phyloP scores from a whole-genome alignment of 1,140 invertebrate species.

The Bactericera cockerelli region DNA sequence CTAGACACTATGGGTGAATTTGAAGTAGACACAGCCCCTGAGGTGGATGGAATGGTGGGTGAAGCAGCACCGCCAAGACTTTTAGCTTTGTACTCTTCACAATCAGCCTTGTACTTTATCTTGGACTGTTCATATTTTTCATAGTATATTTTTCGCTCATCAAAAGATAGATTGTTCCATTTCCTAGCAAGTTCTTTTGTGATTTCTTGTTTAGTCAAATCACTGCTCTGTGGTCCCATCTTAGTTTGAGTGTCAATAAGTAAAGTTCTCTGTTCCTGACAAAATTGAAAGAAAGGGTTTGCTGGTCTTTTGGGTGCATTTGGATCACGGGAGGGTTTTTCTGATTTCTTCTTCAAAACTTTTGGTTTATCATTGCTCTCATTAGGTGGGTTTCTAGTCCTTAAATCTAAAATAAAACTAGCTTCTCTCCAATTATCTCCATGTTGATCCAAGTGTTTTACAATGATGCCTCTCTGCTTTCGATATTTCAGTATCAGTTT shows the following conservation, averaged over 20 bases:
- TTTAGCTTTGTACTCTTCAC: conserved; percentile 36
- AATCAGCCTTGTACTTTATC: conserved; percentile 57
- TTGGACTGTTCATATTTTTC: conserved; percentile 64
- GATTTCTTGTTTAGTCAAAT: conserved; percentile 55
- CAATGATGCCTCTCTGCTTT: conserved; percentile 24
- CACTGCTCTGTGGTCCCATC: conserved; percentile 39
- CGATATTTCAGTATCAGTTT: conserved; percentile 20
- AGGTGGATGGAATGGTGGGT: too few species aligned
- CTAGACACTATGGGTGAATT: too few species aligned
- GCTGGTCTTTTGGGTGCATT: conserved; percentile 62
- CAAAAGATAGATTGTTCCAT: conserved; percentile 49
- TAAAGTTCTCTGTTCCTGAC: conserved; percentile 53
- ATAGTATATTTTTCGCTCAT: conserved; percentile 60
- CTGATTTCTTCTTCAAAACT: conserved; percentile 28
- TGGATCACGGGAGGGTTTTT: conserved; percentile 44
- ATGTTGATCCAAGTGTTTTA: conserved; percentile 24
- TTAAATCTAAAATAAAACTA: conserved; percentile 13
- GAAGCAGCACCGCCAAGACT: not conserved
- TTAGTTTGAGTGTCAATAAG: conserved; percentile 38
- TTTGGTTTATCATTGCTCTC: conserved; percentile 10
- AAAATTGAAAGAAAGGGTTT: conserved; percentile 67
- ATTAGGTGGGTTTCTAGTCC: conserved; percentile 7
- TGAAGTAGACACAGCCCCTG: too few species aligned
- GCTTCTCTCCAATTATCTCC: conserved; percentile 24
- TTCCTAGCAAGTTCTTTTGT: conserved; percentile 53